Conservation (phyloP, 2,113 vertebrate genomes). For the Sturnus vulgaris region DNA sequence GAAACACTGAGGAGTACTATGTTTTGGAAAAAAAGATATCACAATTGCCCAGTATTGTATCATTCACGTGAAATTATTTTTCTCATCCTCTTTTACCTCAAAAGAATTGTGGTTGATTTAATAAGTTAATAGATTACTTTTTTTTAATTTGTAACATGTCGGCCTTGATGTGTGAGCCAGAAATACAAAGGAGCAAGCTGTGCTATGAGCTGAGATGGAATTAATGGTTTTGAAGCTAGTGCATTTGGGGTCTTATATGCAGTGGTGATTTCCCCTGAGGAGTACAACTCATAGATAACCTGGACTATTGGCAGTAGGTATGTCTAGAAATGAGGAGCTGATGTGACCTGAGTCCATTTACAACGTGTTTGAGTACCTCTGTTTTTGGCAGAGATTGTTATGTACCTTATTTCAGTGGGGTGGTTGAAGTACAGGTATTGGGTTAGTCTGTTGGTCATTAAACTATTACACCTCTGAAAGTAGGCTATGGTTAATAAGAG, state of each 20-base stretch:
- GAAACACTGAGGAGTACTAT: not conserved
- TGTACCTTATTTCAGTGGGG: not conserved
- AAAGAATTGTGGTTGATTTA: not conserved
- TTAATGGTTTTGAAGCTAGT: not conserved
- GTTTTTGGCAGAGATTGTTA: not conserved
- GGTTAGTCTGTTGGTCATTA: not conserved
- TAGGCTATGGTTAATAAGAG: not conserved
- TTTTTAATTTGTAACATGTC: not conserved
- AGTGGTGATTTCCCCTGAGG: not conserved
- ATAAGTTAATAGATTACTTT: not conserved
- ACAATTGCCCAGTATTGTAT: not conserved
- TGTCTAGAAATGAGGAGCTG: not conserved
- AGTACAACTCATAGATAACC: not conserved
- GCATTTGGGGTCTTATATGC: fast-evolving
- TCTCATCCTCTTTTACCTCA: not conserved
- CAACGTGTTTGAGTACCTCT: fast-evolving
- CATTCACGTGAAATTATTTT: not conserved
- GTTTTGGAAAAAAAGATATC: not conserved
- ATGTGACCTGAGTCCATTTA: not conserved
- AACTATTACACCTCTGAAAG: not conserved
- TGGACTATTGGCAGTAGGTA: not conserved
- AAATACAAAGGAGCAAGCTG: not conserved
- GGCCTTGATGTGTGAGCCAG: not conserved
- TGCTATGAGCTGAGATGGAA: not conserved
- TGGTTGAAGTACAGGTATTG: not conserved